Conservation (phyloP, 2,888 invertebrate species). For the Miltochrista miniata region DNA sequence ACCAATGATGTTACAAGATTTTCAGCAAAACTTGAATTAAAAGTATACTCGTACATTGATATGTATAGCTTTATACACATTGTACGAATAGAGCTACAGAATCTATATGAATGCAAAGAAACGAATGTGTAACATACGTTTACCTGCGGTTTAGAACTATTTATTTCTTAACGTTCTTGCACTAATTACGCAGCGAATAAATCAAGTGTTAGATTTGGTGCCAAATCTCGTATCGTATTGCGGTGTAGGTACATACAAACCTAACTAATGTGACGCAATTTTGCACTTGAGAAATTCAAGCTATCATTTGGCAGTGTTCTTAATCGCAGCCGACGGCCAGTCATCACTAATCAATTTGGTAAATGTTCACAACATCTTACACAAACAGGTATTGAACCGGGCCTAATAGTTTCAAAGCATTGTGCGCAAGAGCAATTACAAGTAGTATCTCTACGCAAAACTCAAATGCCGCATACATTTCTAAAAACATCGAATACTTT, state of each 20-base stretch:
- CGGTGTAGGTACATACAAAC: slow-evolving; percentile 31
- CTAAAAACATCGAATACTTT: no score
- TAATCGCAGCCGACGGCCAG: slow-evolving; percentile 53
- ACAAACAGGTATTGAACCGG: slow-evolving; percentile 28
- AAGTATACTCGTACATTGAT: no score
- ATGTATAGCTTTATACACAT: no score
- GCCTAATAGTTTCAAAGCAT: slow-evolving; percentile 20
- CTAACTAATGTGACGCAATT: slow-evolving; percentile 49
- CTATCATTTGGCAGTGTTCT: slow-evolving; percentile 44
- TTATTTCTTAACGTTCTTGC: slow-evolving; percentile 54
- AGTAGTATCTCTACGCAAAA: slow-evolving; percentile 15
- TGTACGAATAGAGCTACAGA: no score
- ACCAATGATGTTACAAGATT: no score
- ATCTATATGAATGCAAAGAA: no score
- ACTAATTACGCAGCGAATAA: slow-evolving; percentile 54
- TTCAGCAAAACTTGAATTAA: no score
- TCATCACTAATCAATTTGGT: slow-evolving; percentile 56
- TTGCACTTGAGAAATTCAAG: slow-evolving; percentile 52
- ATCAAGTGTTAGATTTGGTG: slow-evolving; percentile 46
- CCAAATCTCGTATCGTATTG: slow-evolving; percentile 44
- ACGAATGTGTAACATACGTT: slow-evolving; percentile 36
- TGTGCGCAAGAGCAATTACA: slow-evolving; percentile 32
- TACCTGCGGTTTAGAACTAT: slow-evolving; percentile 43
- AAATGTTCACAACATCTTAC: slow-evolving; percentile 39
- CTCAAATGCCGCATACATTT: slow-evolving; percentile 5